These are phyloP conservation scores for Diorhabda carinulata DNA, from an alignment of 1,140 invertebrate genomes.

Conservation along the genomic window DNA sequence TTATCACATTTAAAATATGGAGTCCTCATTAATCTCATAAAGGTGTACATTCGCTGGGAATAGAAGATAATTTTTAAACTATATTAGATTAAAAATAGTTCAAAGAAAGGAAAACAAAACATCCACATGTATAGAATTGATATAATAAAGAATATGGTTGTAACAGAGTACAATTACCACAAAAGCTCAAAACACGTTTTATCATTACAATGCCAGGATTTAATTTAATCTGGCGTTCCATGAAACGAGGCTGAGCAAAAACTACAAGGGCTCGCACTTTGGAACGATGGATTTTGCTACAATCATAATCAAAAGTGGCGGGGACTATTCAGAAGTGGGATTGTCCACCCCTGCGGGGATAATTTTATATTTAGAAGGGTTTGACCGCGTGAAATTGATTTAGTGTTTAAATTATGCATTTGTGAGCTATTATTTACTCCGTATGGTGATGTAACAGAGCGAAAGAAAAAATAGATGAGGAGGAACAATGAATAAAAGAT, in stretches of 20 bases:
- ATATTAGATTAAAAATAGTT: neutral
- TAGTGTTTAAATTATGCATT: constrained; percentile 6
- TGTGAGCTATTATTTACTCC: constrained; percentile 6
- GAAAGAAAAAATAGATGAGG: too few relatives aligned
- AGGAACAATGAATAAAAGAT: too few relatives aligned
- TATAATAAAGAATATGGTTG: constrained; percentile 31
- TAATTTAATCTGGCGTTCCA: constrained; percentile 39
- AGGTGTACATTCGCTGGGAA: too few relatives aligned
- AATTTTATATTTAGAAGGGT: constrained; percentile 16
- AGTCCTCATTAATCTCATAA: too few relatives aligned
- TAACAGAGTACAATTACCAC: constrained; percentile 38
- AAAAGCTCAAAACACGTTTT: constrained; percentile 41
- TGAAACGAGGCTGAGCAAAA: constrained; percentile 32
- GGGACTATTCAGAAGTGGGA: neutral
- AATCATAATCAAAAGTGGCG: constrained; percentile 24
- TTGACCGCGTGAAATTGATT: constrained; percentile 19
- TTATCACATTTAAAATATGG: too few relatives aligned
- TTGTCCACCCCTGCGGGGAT: constrained; percentile 13
- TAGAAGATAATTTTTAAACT: too few relatives aligned
- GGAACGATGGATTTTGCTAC: constrained; percentile 26
- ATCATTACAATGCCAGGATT: constrained; percentile 39
- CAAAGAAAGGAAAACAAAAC: constrained; percentile 26
- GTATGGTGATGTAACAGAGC: neutral
- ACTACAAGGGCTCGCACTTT: constrained; percentile 27
- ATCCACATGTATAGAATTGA: constrained; percentile 15